A percentile compares a stretch with the other conserved stretches of the same genome.
These are phyloP conservation scores for Sphecodes monilicornis DNA, from an alignment of 2,888 invertebrate species.

Conservation along the genomic window DNA sequence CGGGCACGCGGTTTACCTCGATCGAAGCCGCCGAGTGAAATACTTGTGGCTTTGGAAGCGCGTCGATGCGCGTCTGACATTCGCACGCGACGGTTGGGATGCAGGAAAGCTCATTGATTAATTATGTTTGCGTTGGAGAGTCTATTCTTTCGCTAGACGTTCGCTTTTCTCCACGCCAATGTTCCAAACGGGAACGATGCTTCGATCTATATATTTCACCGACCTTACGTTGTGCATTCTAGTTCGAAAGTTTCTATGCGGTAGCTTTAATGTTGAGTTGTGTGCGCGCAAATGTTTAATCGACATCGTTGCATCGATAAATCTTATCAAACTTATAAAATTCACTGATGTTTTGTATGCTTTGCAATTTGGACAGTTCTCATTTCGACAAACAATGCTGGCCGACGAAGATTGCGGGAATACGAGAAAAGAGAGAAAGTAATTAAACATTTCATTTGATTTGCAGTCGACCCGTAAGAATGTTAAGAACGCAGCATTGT, in stretches of 20 bases:
- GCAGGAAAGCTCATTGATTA: background rate
- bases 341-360: background rate
- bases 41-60: background rate
- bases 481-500: conserved; percentile 18
- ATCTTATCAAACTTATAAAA: no score
- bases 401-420: no score
- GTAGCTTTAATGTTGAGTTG: background rate
- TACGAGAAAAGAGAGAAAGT: no score
- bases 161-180: no score
- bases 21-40: background rate
- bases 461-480: background rate
- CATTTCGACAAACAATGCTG: no score
- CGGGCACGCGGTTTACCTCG: background rate
- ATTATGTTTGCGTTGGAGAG: background rate
- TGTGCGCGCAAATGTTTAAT: no score
- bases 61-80: background rate
- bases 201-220: no score
- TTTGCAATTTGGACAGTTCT: background rate
- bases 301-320: no score
- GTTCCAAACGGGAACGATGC: no score
- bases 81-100: background rate
- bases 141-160: background rate
- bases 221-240: no score
- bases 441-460: background rate
- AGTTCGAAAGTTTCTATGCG: background rate